These are phyloP conservation scores for Pogoniulus pusillus DNA, from an alignment of 2,797 vertebrate genomes.

Conservation along the genomic window DNA sequence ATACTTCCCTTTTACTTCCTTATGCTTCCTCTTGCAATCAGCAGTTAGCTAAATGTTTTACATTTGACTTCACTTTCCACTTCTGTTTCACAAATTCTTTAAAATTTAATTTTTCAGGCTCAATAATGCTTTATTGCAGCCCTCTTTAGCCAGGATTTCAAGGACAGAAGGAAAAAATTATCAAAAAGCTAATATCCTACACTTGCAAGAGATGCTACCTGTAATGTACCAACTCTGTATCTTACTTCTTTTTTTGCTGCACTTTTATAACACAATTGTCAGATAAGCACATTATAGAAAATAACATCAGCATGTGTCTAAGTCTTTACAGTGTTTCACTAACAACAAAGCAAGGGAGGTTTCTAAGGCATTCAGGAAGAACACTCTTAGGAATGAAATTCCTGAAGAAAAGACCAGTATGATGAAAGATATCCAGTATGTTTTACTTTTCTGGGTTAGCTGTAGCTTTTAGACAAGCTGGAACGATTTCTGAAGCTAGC, in stretches of 20 bases:
- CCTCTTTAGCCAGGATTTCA: neutral
- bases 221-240: neutral
- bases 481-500: neutral
- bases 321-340: neutral
- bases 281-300: neutral
- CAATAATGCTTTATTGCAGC: neutral
- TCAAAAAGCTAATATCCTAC: neutral
- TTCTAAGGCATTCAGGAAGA: neutral
- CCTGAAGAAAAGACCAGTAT: neutral
- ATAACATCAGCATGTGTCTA: neutral
- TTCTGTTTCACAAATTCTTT: neutral
- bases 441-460: neutral
- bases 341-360: neutral
- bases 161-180: neutral
- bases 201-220: neutral
- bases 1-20: neutral
- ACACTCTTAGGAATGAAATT: neutral
- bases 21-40: neutral
- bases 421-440: neutral
- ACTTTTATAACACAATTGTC: neutral
- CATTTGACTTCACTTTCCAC: neutral
- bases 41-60: neutral
- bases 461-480: neutral
- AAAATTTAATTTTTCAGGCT: neutral
- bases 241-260: neutral